These are phyloP conservation scores for Clarias batrachus DNA, from an alignment of 2,113 vertebrate species.

Conservation along the genomic window DNA sequence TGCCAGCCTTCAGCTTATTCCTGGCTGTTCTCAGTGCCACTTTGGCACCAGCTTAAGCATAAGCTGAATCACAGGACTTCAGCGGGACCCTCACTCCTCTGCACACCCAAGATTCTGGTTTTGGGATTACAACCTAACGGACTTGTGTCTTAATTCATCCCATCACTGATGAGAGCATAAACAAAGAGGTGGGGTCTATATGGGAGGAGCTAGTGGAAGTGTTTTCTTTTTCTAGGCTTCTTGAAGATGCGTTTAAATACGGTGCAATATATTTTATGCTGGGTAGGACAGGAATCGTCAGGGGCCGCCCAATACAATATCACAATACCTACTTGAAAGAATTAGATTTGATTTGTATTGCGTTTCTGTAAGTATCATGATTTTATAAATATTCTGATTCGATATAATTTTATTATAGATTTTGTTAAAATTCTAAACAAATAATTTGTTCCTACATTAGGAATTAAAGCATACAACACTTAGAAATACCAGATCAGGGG, in stretches of 20 bases:
- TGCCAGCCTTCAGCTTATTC: not conserved
- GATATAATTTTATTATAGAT: too few species aligned
- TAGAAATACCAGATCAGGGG: not conserved
- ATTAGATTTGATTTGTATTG: too few species aligned
- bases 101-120: not conserved
- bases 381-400: too few species aligned
- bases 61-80: not conserved
- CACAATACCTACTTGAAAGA: too few species aligned
- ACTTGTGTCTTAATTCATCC: not conserved
- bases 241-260: too few species aligned
- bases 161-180: not conserved
- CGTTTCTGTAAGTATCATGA: too few species aligned
- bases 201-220: not conserved
- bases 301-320: too few species aligned
- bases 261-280: too few species aligned
- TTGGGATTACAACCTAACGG: not conserved
- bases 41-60: not conserved
- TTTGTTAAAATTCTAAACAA: too few species aligned
- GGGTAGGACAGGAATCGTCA: too few species aligned
- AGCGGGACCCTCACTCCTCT: not conserved
- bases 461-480: not conserved
- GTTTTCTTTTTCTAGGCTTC: too few species aligned
- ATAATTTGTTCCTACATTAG: too few species aligned
- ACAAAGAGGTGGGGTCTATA: not conserved
- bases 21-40: not conserved